Percentiles rank a stretch among this genome's conserved stretches.
phyloP scores from a whole-genome alignment of 2,888 invertebrate genomes.

The Nezara viridula region DNA sequence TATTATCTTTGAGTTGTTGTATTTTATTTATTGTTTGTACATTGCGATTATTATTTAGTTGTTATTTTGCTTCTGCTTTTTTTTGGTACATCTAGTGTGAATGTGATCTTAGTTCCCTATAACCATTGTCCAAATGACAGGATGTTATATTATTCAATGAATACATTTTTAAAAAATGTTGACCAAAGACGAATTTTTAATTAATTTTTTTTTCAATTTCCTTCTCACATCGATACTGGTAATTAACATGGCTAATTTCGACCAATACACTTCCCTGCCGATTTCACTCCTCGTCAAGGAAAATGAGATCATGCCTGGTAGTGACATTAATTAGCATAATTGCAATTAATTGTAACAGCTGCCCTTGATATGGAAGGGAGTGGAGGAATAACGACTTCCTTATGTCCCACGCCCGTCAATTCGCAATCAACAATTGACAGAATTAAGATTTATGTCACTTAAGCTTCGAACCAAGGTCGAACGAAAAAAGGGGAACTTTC shows the following conservation, averaged over 20 bases:
- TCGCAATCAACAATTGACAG: slow-evolving; percentile 18
- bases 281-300: neutral
- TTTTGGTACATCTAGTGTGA: too few species aligned
- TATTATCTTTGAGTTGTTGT: too few species aligned
- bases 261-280: neutral
- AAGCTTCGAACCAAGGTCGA: neutral
- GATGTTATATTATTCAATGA: too few species aligned
- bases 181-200: too few species aligned
- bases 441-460: slow-evolving; percentile 15
- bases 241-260: neutral
- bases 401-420: slow-evolving; percentile 7
- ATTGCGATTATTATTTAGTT: too few species aligned
- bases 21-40: too few species aligned
- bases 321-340: neutral
- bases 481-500: neutral
- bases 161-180: too few species aligned
- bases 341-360: neutral
- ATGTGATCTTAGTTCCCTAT: too few species aligned
- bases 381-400: slow-evolving; percentile 7
- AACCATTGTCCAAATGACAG: too few species aligned
- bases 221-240: too few species aligned
- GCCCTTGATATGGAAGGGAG: neutral
- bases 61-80: too few species aligned
- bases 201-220: too few species aligned
- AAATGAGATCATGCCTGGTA: neutral